These are phyloP conservation scores for Drosophila albomicans DNA, from an alignment of 1,140 invertebrate genomes.

Conservation along the genomic window DNA sequence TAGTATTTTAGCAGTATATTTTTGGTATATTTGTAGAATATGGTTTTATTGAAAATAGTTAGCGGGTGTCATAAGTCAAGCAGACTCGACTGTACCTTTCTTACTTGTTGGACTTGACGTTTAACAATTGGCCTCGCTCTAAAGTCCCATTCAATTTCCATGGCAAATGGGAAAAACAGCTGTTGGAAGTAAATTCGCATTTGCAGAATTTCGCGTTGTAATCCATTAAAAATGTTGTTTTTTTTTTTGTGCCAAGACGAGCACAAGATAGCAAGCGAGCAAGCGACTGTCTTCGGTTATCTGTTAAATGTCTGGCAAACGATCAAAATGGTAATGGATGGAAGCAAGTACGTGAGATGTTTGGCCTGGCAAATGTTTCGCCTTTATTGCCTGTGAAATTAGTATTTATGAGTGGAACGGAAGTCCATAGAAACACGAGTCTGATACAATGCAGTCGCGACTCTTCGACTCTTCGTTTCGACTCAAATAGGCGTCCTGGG, in stretches of 20 bases:
- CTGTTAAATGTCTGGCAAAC: conserved; percentile 69
- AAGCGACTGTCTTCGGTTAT: conserved; percentile 47
- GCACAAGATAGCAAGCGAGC: background rate
- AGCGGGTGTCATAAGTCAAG: no score
- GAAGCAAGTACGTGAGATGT: conserved; percentile 61
- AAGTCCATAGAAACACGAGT: conserved; percentile 34
- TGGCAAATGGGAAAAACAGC: background rate
- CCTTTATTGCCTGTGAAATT: conserved; percentile 85
- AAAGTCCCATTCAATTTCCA: background rate
- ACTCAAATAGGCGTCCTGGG: conserved; percentile 67
- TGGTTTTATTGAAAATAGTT: no score
- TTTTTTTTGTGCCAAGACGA: no score
- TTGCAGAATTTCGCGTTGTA: conserved; percentile 26
- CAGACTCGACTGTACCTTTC: no score
- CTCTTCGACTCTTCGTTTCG: no score
- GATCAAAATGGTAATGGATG: conserved; percentile 63
- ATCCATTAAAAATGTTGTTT: conserved; percentile 70
- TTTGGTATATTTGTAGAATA: no score
- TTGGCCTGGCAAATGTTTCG: conserved; percentile 66
- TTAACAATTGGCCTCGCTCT: conserved; percentile 15
- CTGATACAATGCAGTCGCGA: conserved; percentile 36
- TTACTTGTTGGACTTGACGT: conserved; percentile 10
- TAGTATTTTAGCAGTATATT: no score
- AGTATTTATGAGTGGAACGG: conserved; percentile 80
- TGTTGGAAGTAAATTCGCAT: conserved; percentile 7